A percentile compares a stretch with the other conserved stretches of the same genome.
These are phyloP conservation scores for Myioborus melanocephalus DNA, from an alignment of 2,797 vertebrate genomes.

Conservation along the genomic window DNA sequence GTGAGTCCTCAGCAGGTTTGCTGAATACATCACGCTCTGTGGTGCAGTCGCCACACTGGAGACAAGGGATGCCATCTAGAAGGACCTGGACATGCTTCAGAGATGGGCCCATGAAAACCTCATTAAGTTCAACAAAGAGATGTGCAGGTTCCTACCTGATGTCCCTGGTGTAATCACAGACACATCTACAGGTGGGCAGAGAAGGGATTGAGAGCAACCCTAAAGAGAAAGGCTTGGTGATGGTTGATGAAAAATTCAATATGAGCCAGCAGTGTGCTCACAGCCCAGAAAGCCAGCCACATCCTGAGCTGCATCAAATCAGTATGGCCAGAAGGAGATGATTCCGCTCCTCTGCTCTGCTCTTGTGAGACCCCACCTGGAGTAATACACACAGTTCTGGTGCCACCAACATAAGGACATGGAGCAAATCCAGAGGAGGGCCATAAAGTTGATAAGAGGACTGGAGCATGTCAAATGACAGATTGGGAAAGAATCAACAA, in stretches of 20 bases:
- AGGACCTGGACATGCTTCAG: neutral
- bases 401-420: too few relatives aligned
- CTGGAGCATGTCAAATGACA: neutral
- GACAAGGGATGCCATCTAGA: neutral
- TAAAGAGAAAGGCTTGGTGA: neutral
- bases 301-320: neutral
- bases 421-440: neutral
- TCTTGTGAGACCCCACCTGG: too few relatives aligned
- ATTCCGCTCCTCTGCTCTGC: neutral
- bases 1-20: neutral
- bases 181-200: neutral
- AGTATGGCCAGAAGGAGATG: neutral
- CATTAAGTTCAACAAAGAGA: neutral
- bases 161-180: neutral
- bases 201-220: neutral
- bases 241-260: neutral
- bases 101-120: neutral
- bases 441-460: neutral
- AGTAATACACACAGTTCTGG: neutral
- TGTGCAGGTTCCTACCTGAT: rapidly evolving
- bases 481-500: neutral
- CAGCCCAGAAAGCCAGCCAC: neutral
- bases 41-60: rapidly evolving
- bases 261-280: neutral
- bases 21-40: rapidly evolving